Evolutionary conservation across 2,113 vertebrate genomes (phyloP), one percentile per base, ranked within the genome.

Genomic region (Lathamus discolor): DNA sequence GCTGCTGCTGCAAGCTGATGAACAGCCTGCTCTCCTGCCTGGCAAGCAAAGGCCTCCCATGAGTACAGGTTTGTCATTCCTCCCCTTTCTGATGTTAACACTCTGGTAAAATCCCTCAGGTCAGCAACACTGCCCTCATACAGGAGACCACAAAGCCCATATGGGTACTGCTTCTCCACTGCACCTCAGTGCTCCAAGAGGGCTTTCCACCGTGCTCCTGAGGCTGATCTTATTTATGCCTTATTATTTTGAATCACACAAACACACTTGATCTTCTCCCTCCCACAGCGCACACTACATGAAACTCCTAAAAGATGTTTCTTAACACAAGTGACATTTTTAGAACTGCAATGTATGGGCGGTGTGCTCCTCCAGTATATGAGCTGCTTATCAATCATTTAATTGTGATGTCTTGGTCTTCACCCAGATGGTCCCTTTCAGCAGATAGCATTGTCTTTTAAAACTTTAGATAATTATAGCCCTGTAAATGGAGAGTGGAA

Each of bases 401-500:
- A 93, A 96, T 95, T 94, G 93, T 92, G 94, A 97, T 84, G 87
- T 95, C 96, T 95, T 92, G 93, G 90, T 96, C 97, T 90, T 96
- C 96, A 97, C 97, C 97, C 98, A 98, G 97, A 98, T 98, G 97
- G 97, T 98, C 96, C 72, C 95, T 98, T 97, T 98, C 97, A 98
- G 97, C 97, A 96, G 96, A 98, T 93, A 97, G 96, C 92, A 96
- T 96, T 98, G 97, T 97, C 95, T 97, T 97, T 98, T 98, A 97
- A 98, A 98, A 98, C 97, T 98, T 96, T 72, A 90, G 97, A 97
- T 98, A 98, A 98, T 98, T 98, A 98, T 96, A 98, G 97, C 96
- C 95, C 96, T 98, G 95, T 96, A 97, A 97, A 97, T 83, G 93
- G 90, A 91, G 90, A 97, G 92, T 69, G 92, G 69, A 97, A 97